phyloP scores from a whole-genome alignment of 2,113 vertebrate species.

The Cairina moschata region DNA sequence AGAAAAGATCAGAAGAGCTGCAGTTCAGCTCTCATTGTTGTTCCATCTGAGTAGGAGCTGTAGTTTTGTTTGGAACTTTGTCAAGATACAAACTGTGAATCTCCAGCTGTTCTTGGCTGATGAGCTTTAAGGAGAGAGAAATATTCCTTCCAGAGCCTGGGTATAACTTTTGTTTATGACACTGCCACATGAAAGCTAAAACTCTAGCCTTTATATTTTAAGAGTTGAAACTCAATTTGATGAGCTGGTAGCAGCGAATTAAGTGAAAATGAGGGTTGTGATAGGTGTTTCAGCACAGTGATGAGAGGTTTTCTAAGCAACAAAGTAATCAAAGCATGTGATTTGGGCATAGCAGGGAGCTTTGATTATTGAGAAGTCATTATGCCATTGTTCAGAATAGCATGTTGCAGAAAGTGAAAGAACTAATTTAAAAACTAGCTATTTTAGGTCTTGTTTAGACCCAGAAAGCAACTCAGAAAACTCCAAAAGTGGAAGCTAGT shows the following conservation, averaged over 20 bases:
- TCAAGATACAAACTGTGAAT: background rate
- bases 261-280: background rate
- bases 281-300: background rate
- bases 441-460: background rate
- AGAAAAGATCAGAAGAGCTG: background rate
- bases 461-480: background rate
- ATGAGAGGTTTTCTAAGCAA: background rate
- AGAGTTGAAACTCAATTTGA: background rate
- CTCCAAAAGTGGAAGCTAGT: background rate
- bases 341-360: background rate
- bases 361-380: background rate
- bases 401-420: background rate
- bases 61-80: background rate
- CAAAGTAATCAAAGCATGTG: background rate
- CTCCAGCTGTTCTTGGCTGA: background rate
- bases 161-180: background rate
- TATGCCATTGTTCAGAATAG: background rate
- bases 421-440: background rate
- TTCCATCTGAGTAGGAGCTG: fast-evolving
- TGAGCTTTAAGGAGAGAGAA: background rate
- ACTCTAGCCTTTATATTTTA: background rate
- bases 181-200: background rate
- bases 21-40: background rate
- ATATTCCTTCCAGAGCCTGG: background rate
- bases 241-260: background rate